Evolutionary conservation across 2,888 invertebrate genomes (phyloP), one percentile per base, ranked within the genome.

Genomic region (Gastrophysa polygoni): DNA sequence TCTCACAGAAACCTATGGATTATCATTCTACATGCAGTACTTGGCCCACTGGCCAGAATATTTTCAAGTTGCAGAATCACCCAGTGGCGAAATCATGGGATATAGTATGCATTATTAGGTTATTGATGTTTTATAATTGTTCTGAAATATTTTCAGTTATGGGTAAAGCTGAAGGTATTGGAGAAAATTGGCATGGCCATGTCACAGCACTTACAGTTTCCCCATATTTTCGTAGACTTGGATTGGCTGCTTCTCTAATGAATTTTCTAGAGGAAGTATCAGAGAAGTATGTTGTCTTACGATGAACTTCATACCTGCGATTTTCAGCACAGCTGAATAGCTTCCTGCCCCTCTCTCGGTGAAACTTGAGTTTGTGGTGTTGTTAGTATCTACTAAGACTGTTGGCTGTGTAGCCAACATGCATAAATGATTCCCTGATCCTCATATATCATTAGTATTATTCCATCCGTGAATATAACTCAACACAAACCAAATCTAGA

Each of bases 31-130:
- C 78, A 93, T 98, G 83, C 96, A 97, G 78, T 99, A 99, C 83
- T 83, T 98, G 77, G 95, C 96, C 8, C 95, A 96, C 78, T 98
- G 98, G 98, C 98, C 98, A 0, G 98, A 99, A 82, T 98, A 96
- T 82, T 98, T 98, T 81, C 95, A 96, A 86, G 93, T 96, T 16
- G 96, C 96, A 2, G 98, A 98, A 85, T 93, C 97, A 16, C 95
- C 97, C 3, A 92, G 90, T 81, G 98, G 96, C 2, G 92, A 95
- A 83, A 95, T 98, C 64, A 98, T 99, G 96, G 99, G 98, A 68
- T 99, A 99, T 80, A 98, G 98, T 98, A 85, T 87, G 91, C 87
- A 38, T 16, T 29, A 10, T 7, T 14, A 28, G 24, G 14, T n/a
- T 10, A 11, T n/a, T n/a, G 14, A 18, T 50, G 14, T 50, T 18